Conservation (phyloP, 2,797 vertebrate genomes). For the Anguilla pacifica region DNA sequence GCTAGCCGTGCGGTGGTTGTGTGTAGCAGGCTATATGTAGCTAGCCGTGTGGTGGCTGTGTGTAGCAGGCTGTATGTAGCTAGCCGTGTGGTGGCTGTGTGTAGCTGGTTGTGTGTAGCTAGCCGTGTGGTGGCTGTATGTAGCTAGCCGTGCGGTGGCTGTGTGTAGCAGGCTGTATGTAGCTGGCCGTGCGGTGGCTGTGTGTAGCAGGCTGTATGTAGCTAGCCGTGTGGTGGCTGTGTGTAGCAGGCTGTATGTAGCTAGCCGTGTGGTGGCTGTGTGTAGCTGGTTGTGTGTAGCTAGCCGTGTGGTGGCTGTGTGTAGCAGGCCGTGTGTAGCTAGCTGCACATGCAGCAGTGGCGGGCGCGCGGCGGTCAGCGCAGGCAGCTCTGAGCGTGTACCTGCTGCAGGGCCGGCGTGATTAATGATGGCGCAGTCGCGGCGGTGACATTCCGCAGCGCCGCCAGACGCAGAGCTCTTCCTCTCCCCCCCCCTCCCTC, state of each 20-base stretch:
- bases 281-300: background rate
- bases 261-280: constrained; percentile 17
- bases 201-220: background rate
- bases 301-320: background rate
- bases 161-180: background rate
- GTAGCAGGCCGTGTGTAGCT: background rate
- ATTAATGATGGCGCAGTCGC: constrained; percentile 32
- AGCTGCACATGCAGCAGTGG: background rate
- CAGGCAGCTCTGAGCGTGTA: background rate
- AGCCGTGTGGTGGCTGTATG: too few relatives aligned
- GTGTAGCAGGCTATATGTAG: background rate
- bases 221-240: too few relatives aligned
- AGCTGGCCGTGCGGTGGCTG: background rate
- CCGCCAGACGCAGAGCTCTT: constrained; percentile 8
- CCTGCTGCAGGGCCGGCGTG: constrained; percentile 8
- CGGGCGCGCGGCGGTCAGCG: background rate
- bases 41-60: background rate
- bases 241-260: background rate
- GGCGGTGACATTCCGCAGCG: background rate
- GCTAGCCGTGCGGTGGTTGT: background rate
- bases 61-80: background rate
- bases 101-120: background rate
- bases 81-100: too few relatives aligned
- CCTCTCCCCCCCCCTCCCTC: background rate
- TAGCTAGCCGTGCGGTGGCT: constrained; percentile 15